These are phyloP conservation scores for Macrosiphum euphorbiae DNA, from an alignment of 2,888 invertebrate species.

Conservation along the genomic window DNA sequence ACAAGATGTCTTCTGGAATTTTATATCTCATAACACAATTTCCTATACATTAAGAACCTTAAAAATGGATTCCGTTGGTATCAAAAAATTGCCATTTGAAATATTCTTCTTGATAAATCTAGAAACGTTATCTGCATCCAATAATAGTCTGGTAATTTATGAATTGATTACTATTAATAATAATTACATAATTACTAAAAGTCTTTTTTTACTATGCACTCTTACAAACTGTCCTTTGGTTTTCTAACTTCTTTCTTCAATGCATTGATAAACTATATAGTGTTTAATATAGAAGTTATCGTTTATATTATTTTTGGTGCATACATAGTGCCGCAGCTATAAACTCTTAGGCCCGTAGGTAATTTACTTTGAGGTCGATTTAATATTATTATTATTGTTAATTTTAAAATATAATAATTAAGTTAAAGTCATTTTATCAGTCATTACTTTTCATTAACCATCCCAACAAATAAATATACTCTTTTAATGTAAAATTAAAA, in stretches of 20 bases:
- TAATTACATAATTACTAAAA: not conserved
- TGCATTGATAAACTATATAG: not conserved
- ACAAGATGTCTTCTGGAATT: conserved; percentile 39
- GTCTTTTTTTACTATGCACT: not conserved
- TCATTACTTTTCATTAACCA: too few relatives aligned
- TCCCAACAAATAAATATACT: too few relatives aligned
- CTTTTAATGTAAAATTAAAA: too few relatives aligned
- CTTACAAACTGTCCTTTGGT: not conserved
- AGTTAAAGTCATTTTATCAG: too few relatives aligned
- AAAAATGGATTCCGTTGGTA: not conserved
- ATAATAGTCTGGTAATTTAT: conserved; percentile 35
- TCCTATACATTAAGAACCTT: not conserved
- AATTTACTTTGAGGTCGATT: too few relatives aligned
- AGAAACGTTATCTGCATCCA: not conserved
- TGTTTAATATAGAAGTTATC: not conserved
- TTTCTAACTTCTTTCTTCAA: not conserved
- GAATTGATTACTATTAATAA: not conserved
- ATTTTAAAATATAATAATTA: too few relatives aligned
- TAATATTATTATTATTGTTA: too few relatives aligned
- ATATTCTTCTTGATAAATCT: conserved; percentile 24
- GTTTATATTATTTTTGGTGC: not conserved
- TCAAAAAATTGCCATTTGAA: conserved; percentile 28
- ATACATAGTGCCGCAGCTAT: too few relatives aligned
- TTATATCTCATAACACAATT: not conserved
- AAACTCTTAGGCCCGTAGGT: too few relatives aligned